Base-by-base conservation (phyloP, 1,140 invertebrate genomes). In the Drosophila ananassae region DNA sequence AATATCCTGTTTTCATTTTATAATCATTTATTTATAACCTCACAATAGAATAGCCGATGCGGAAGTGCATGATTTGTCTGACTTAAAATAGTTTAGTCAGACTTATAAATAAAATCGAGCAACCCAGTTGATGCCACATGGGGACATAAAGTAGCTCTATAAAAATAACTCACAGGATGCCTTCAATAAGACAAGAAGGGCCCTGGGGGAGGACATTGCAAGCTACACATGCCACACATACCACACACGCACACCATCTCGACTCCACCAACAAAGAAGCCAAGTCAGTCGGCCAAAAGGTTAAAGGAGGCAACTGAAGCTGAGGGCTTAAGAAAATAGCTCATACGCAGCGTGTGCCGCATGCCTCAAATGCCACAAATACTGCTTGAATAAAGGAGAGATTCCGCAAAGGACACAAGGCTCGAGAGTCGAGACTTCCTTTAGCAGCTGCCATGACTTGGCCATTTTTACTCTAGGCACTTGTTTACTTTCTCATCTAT, bases 101-200 rank as follows among this genome's bases (percentile, higher is more conserved):
- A 71, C 73, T 73, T 77, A 74, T 77, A 78, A 78, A 81, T 87
- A 73, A 68, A 76, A 63, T 50, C 21, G 56, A 47, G 47, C 53
- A 67, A 51, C 46, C 66, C 67, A 58, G 51, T 63, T 73, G 75
- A 76, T 62, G 81, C 75, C 71, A 73, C 76, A 83, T 59, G 46
- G 54, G 57, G 48, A 62, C 39, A 63, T 76, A 76, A 89, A 87
- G 83, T 82, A 74, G 83, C 83, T 79, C 57, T 71, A 87, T 87
- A 89, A 87, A 87, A 87, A 87, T 89, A 89, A 68, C 83, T 82
- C 76, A 77, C 76, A 89, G 34, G 83, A 79, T 87, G 79, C 82
- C 77, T 87, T 75, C 69, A 78, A 87, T 73, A 71, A 61, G 66
- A 53, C 61, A 48, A 52, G 28, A 39, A 41, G 50, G 34, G 56